Evolutionary conservation across 2,888 invertebrate genomes (phyloP).

Genomic region (Heteromyza rotundicornis): DNA sequence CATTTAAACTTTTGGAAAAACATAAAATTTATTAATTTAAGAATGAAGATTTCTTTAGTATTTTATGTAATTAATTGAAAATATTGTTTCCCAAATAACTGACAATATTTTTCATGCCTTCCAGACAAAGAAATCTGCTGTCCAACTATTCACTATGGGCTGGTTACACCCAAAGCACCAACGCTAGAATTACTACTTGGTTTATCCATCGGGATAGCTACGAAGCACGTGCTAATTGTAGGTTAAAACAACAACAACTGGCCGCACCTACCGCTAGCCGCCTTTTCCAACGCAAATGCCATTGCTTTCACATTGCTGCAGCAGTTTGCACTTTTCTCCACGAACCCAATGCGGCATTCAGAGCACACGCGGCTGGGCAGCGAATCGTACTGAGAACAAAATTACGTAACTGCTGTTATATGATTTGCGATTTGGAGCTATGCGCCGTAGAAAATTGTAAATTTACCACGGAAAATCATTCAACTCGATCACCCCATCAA

Average conservation of each 20-base stretch:
- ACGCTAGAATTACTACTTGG: neutral
- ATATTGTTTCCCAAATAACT: too few relatives aligned
- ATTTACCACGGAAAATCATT: too few relatives aligned
- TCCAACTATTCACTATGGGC: too few relatives aligned
- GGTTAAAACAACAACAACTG: constrained; percentile 42
- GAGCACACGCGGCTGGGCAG: neutral
- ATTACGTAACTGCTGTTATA: constrained; percentile 41
- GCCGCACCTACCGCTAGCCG: neutral
- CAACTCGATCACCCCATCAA: too few relatives aligned
- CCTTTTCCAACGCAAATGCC: neutral
- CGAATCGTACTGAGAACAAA: constrained; percentile 15
- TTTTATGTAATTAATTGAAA: too few relatives aligned
- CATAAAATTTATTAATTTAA: too few relatives aligned
- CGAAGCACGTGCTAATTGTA: constrained; percentile 53
- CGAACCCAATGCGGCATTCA: neutral
- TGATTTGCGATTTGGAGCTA: constrained; percentile 24
- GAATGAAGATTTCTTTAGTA: too few relatives aligned
- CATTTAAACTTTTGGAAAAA: too few relatives aligned
- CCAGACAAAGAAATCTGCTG: neutral
- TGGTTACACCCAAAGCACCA: neutral
- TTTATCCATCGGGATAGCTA: neutral
- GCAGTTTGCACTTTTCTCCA: neutral
- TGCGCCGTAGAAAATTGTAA: too few relatives aligned
- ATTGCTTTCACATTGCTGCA: too few relatives aligned
- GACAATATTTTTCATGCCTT: neutral